Conservation (phyloP, 1,140 invertebrate genomes). For the Drosophila lini region DNA sequence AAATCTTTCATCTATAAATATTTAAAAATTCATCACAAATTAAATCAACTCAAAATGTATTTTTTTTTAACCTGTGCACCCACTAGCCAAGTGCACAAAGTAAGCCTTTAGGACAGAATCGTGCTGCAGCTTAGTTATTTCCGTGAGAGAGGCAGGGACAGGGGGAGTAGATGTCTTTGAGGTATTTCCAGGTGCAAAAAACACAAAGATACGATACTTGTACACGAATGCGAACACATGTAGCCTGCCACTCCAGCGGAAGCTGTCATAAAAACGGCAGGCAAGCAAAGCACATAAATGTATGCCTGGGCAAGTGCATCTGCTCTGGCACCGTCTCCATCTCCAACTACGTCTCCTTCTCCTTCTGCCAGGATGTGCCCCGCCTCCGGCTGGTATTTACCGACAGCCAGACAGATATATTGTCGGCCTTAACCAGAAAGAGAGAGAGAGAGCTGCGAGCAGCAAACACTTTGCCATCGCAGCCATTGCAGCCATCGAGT, state of each 20-base stretch:
- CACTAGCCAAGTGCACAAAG: constrained; percentile 31
- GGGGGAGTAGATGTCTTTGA: constrained; percentile 11
- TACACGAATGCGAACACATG: constrained; percentile 61
- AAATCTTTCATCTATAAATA: background rate
- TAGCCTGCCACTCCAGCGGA: constrained; percentile 62
- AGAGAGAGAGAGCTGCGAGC: background rate
- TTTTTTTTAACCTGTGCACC: constrained; percentile 3
- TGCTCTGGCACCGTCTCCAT: constrained; percentile 13
- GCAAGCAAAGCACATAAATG: constrained; percentile 68
- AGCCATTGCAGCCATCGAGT: constrained; percentile 24
- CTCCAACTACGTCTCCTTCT: background rate
- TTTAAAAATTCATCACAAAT: background rate
- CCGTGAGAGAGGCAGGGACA: background rate
- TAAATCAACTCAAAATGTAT: background rate
- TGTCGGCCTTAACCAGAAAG: constrained; percentile 39
- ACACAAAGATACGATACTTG: constrained; percentile 29
- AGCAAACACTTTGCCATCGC: constrained; percentile 56
- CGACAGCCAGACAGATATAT: constrained; percentile 71
- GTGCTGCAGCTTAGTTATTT: constrained; percentile 23
- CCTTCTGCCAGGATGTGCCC: background rate
- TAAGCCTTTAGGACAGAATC: constrained; percentile 34
- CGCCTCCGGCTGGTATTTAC: constrained; percentile 47
- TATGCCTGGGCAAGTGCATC: constrained; percentile 61
- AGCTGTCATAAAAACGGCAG: constrained; percentile 74
- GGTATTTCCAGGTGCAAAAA: constrained; percentile 33